These are phyloP conservation scores for Crocidura indochinensis DNA, from an alignment of 2,797 vertebrate genomes.

Conservation along the genomic window DNA sequence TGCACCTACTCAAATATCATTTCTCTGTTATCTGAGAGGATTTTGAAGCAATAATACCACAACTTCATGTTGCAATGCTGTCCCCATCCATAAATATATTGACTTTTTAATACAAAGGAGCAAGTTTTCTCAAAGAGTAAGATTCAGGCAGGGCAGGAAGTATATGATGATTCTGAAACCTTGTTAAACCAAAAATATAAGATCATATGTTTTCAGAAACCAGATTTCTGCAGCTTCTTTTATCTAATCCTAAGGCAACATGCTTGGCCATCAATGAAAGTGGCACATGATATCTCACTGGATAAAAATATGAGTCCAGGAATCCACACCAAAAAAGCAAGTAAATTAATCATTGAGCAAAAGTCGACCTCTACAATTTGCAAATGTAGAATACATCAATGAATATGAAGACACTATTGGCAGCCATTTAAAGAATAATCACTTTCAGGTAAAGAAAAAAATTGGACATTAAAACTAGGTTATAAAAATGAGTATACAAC, in stretches of 20 bases:
- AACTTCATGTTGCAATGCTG: too few relatives aligned
- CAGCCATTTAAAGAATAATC: slow-evolving; percentile 42
- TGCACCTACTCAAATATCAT: background rate
- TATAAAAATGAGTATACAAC: background rate
- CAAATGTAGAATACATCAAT: background rate
- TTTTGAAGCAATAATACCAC: background rate
- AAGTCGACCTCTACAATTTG: background rate
- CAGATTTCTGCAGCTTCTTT: background rate
- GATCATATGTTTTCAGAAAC: background rate
- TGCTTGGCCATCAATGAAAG: background rate
- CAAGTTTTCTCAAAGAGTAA: background rate
- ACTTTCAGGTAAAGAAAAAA: slow-evolving; percentile 4
- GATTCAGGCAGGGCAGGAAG: background rate
- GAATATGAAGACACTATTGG: background rate
- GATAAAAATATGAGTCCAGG: slow-evolving; percentile 33
- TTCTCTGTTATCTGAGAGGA: background rate
- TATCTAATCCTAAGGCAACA: background rate
- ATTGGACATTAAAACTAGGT: background rate
- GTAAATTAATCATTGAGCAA: background rate
- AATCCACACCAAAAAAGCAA: background rate
- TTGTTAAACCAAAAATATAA: background rate
- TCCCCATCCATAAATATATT: background rate
- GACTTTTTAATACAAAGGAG: slow-evolving; percentile 1
- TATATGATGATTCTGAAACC: background rate
- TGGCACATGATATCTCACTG: background rate